These are phyloP conservation scores for Potamarius usumacintae DNA, from an alignment of 2,113 vertebrate genomes.

Conservation along the genomic window DNA sequence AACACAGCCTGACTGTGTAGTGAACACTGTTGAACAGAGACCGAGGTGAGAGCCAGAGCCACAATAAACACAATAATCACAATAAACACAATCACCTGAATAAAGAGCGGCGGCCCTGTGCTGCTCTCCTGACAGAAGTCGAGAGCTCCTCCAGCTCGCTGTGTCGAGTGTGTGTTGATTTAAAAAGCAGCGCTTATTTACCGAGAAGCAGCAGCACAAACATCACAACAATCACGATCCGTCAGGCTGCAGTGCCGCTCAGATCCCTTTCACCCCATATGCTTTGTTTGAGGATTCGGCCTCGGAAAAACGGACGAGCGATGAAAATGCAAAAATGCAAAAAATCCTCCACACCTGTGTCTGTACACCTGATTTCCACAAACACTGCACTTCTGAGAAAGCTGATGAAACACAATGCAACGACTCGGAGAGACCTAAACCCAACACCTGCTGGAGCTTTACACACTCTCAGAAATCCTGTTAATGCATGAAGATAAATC, in stretches of 20 bases:
- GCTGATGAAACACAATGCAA: constrained; percentile 16
- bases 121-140: not conserved
- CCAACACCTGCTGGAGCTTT: not conserved
- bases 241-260: not conserved
- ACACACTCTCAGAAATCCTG: not conserved
- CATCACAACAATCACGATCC: not conserved
- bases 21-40: not conserved
- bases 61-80: constrained; percentile 4
- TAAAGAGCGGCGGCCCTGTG: not conserved
- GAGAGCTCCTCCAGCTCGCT: not conserved
- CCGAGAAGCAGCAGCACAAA: not conserved
- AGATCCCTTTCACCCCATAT: not conserved
- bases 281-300: not conserved
- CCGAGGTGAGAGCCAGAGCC: not conserved
- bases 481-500: not conserved
- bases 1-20: not conserved
- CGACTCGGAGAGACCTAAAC: not conserved
- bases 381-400: not conserved
- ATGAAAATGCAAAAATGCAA: not conserved
- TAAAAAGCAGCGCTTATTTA: not conserved
- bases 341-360: not conserved
- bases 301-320: not conserved
- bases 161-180: not conserved
- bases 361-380: not conserved
- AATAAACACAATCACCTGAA: constrained; percentile 11